Conservation (phyloP, 2,888 invertebrate species). For the Cheilosia urbana region DNA sequence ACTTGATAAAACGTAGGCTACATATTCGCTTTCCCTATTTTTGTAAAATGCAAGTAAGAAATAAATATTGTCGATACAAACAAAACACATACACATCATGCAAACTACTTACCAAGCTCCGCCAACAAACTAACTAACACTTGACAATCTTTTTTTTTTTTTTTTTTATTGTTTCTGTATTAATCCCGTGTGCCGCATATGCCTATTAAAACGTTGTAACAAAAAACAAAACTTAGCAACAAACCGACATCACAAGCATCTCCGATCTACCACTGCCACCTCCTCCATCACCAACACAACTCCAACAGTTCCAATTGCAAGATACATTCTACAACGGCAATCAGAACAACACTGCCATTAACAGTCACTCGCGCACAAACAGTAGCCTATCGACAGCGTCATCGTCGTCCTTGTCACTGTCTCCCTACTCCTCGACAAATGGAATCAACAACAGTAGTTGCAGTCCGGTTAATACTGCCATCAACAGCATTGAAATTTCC, state of each 20-base stretch:
- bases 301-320: conserved; percentile 79
- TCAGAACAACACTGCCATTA: conserved; percentile 74
- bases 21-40: no score
- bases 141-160: conserved; percentile 50
- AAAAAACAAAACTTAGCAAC: conserved; percentile 21
- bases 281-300: conserved; percentile 82
- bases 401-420: conserved; percentile 79
- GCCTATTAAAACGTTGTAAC: conserved; percentile 69
- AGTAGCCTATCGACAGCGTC: conserved; percentile 83
- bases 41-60: no score
- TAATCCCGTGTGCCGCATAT: conserved; percentile 71
- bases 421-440: conserved; percentile 75
- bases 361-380: conserved; percentile 81
- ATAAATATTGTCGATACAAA: no score
- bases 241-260: conserved; percentile 60
- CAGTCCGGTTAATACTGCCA: conserved; percentile 61
- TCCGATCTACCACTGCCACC: conserved; percentile 81
- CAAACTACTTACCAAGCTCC: conserved; percentile 6
- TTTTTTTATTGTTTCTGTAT: conserved; percentile 4
- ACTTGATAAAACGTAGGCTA: no score
- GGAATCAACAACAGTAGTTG: conserved; percentile 76
- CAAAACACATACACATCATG: background rate
- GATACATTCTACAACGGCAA: conserved; percentile 60
- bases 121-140: conserved; percentile 52
- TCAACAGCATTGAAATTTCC: conserved; percentile 73